Evolutionary conservation across 2,888 invertebrate species (phyloP).

Genomic region (Pilophorus perplexus): DNA sequence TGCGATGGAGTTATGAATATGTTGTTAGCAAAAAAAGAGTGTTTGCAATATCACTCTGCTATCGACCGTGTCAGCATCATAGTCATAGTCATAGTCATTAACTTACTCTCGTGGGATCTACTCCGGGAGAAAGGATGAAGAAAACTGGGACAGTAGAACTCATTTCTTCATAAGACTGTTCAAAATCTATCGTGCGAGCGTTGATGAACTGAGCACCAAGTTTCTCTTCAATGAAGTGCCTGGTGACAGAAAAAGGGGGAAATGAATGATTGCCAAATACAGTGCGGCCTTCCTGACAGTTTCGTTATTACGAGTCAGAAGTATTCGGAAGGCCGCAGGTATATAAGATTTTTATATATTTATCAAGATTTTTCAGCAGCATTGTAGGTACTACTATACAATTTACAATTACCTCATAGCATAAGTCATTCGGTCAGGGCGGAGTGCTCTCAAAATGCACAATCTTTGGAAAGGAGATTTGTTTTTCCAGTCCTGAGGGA

Average conservation of each 20-base stretch:
- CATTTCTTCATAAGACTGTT: conserved; percentile 82
- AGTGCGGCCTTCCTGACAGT: too few species aligned
- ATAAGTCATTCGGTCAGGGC: conserved; percentile 93
- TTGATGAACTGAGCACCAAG: conserved; percentile 79
- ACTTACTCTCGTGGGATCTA: conserved; percentile 80
- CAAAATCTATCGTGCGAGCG: conserved; percentile 73
- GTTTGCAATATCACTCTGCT: too few species aligned
- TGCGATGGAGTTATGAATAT: too few species aligned
- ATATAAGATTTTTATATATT: too few species aligned
- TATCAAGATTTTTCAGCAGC: too few species aligned
- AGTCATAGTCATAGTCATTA: too few species aligned
- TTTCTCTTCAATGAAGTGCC: conserved; percentile 84
- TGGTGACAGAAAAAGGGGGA: conserved; percentile 50
- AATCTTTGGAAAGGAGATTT: conserved; percentile 79
- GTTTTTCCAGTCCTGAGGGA: conserved; percentile 95
- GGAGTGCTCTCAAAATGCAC: conserved; percentile 86
- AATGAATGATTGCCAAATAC: too few species aligned
- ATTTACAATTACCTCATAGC: conserved; percentile 72
- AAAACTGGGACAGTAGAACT: conserved; percentile 83
- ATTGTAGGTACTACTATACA: too few species aligned
- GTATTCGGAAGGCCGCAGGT: too few species aligned
- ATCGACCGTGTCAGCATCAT: too few species aligned
- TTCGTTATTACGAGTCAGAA: too few species aligned
- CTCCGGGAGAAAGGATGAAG: conserved; percentile 91
- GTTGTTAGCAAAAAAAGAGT: too few species aligned